A percentile compares a stretch with the other conserved stretches of the same genome.
Evolutionary conservation across 2,797 vertebrate genomes (phyloP).

Genomic region (Bryconaethiops microstoma): DNA sequence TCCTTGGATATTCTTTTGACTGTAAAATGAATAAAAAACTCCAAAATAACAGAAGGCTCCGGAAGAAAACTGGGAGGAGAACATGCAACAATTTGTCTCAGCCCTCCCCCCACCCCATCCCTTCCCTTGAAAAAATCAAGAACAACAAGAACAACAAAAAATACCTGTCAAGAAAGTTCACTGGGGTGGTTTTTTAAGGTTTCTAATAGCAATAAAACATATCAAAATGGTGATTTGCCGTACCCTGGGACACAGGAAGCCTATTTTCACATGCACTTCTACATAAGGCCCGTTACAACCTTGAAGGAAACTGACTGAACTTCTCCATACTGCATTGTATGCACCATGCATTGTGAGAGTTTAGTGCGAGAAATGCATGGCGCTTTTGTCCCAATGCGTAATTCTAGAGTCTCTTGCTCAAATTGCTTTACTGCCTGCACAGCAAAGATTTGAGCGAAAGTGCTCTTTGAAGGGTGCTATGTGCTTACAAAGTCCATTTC

Average conservation of each 20-base stretch:
- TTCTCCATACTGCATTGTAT: slow-evolving; percentile 9
- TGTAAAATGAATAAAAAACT: slow-evolving; percentile 99
- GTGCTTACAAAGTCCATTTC: slow-evolving; percentile 15
- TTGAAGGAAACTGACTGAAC: slow-evolving; percentile 55
- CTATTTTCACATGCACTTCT: slow-evolving; percentile 85
- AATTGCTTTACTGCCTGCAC: slow-evolving; percentile 2
- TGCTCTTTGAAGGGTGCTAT: background rate
- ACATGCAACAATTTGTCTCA: slow-evolving; percentile 91
- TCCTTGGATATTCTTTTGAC: slow-evolving; percentile 99
- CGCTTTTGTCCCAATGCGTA: slow-evolving; percentile 7
- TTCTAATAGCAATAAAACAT: slow-evolving; percentile 15
- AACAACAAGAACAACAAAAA: slow-evolving; percentile 68
- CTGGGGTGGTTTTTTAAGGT: slow-evolving; percentile 64
- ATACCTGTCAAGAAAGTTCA: slow-evolving; percentile 75
- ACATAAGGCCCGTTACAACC: slow-evolving; percentile 85
- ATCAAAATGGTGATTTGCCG: slow-evolving; percentile 80
- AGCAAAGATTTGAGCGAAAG: background rate
- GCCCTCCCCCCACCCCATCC: slow-evolving; percentile 69
- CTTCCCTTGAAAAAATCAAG: slow-evolving; percentile 68
- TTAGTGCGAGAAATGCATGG: slow-evolving; percentile 3
- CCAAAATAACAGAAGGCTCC: slow-evolving; percentile 99
- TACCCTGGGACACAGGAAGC: slow-evolving; percentile 83
- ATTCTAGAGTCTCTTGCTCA: slow-evolving; percentile 1
- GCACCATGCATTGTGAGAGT: slow-evolving; percentile 21
- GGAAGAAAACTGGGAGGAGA: slow-evolving; percentile 80